These are phyloP conservation scores for Cygnus buccinator DNA, from an alignment of 2,113 vertebrate species.

Conservation along the genomic window DNA sequence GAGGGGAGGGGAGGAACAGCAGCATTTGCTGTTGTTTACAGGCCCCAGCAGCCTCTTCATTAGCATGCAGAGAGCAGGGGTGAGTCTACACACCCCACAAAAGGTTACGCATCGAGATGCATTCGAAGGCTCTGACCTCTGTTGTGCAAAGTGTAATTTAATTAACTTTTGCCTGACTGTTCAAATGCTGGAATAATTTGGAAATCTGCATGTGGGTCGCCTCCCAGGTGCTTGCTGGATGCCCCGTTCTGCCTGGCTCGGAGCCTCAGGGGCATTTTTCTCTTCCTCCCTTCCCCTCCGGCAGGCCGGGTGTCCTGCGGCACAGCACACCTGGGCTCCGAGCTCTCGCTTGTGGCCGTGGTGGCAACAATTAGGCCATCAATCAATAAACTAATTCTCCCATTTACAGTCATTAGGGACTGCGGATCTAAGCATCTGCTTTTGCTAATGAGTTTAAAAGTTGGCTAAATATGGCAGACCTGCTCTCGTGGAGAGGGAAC, in stretches of 20 bases:
- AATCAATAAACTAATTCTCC: constrained; percentile 66
- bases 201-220: background rate
- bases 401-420: constrained; percentile 66
- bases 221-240: background rate
- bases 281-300: background rate
- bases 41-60: background rate
- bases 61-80: background rate
- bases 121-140: background rate
- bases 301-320: background rate
- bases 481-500: background rate
- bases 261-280: background rate
- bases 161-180: constrained; percentile 23
- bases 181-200: background rate
- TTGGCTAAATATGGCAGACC: constrained; percentile 51
- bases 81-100: background rate
- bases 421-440: constrained; percentile 40
- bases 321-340: background rate
- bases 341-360: constrained; percentile 2
- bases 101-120: background rate
- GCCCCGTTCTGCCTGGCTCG: background rate
- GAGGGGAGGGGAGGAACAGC: background rate
- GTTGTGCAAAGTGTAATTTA: background rate
- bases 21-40: fast-evolving
- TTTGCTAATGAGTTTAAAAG: constrained; percentile 57
- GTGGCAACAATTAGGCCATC: constrained; percentile 62